These are phyloP conservation scores for Epinephelus cyanopodus DNA, from an alignment of 2,113 vertebrate species.

Conservation along the genomic window DNA sequence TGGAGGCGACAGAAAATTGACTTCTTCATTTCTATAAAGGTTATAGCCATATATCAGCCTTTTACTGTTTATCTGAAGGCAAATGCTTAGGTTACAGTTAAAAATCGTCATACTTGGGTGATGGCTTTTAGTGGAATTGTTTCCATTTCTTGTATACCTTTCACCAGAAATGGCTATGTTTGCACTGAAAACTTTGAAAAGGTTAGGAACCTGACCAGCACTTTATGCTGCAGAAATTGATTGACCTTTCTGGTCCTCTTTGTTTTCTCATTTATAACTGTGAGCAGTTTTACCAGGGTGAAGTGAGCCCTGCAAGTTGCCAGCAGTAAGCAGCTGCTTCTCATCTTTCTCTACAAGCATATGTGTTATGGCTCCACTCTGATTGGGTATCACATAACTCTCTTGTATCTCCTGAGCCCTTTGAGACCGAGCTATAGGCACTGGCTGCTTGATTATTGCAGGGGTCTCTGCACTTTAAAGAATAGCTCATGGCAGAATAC, in stretches of 20 bases:
- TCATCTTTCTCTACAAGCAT: conserved; percentile 70
- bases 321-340: conserved; percentile 76
- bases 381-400: conserved; percentile 71
- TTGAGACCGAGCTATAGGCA: conserved; percentile 40
- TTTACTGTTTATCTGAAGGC: not conserved
- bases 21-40: not conserved
- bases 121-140: not conserved
- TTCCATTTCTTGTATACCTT: not conserved
- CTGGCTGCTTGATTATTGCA: conserved; percentile 46
- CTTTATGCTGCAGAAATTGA: not conserved
- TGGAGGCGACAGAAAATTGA: not conserved
- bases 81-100: too few species aligned
- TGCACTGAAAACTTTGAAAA: conserved; percentile 7
- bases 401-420: conserved; percentile 63
- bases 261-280: conserved; percentile 54
- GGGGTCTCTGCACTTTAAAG: conserved; percentile 22
- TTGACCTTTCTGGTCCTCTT: conserved; percentile 23
- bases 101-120: not conserved
- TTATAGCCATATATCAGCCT: not conserved
- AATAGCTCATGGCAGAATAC: not conserved
- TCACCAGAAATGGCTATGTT: not conserved
- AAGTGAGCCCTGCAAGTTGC: conserved; percentile 61
- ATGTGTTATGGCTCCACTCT: conserved; percentile 70
- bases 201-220: not conserved
- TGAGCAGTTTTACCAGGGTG: conserved; percentile 49